Base-by-base conservation (phyloP, 2,797 vertebrate species). In the Columba guinea region DNA sequence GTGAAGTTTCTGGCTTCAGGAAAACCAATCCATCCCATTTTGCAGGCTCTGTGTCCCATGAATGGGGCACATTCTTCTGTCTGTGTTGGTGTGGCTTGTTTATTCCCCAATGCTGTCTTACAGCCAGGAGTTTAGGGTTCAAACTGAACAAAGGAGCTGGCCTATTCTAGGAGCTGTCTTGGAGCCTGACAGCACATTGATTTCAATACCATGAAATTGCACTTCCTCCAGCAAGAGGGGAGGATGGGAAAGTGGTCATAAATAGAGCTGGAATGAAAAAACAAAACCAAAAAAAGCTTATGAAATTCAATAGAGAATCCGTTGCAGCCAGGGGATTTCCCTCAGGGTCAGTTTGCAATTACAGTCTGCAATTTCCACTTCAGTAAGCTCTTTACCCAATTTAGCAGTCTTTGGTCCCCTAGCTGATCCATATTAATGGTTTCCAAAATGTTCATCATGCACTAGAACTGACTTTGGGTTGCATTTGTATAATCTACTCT, bases 351-450 rank as follows among this genome's bases (percentile, higher is more conserved):
- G 70, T 90, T 93, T 94, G 87, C 93, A 94, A 96, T 94, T 86
- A 82, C 69, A 46, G 6, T 81, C 70, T 90, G 63, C 71, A 91
- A 84, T 96, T 96, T 95, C 89, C 85, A 93, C 83, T 95, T 93
- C 84, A 91, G 63, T 94, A 94, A 96, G 74, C 87, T 94, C 95
- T 97, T 93, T 93, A 87, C 89, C 59, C 91, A 94, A 39, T 95
- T 96, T 93, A 96, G 87, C 62, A 79, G 80, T 78, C 44, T 84
- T 94, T 8, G 26, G 59, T 91, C 56, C 89, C 93, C 70, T 91
- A 70, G 83, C 85, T 96, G 95, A 95, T 96, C 77, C 82, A 73
- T 95, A 90, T 89, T 96, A 90, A 97, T 84, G 52, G 67, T 53
- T 89, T 94, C 74, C 69, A 90, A 96, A 95, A 84, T 56, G 32